phyloP scores from a whole-genome alignment of 2,888 invertebrate genomes.

The Lobophora halterata region DNA sequence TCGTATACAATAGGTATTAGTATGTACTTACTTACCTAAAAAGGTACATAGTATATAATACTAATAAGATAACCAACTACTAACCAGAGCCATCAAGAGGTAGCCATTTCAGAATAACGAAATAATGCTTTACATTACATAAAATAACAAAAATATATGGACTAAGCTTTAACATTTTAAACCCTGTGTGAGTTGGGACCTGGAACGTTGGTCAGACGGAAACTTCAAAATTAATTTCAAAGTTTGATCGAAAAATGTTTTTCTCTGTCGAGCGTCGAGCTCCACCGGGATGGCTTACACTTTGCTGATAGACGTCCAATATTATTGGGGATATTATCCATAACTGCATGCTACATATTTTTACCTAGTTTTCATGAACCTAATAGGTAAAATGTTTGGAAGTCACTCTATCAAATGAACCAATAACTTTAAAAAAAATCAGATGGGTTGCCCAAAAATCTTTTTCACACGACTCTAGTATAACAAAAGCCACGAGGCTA shows the following conservation, averaged over 20 bases:
- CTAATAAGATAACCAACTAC: too few relatives aligned
- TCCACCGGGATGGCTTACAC: slow-evolving; percentile 25
- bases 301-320: slow-evolving; percentile 13
- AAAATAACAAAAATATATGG: too few relatives aligned
- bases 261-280: slow-evolving; percentile 42
- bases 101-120: too few relatives aligned
- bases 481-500: slow-evolving; percentile 2
- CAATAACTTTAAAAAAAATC: slow-evolving; percentile 8
- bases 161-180: slow-evolving; percentile 56
- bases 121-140: too few relatives aligned
- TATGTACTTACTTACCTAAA: too few relatives aligned
- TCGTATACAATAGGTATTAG: too few relatives aligned
- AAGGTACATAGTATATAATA: too few relatives aligned
- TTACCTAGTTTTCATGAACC: too few relatives aligned
- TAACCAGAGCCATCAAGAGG: too few relatives aligned
- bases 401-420: slow-evolving; percentile 8
- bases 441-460: too few relatives aligned
- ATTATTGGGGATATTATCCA: slow-evolving; percentile 17
- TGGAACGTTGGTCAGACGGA: slow-evolving; percentile 53
- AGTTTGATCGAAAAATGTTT: slow-evolving; percentile 73
- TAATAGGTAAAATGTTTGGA: not conserved
- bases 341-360: not conserved
- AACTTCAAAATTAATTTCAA: slow-evolving; percentile 73
- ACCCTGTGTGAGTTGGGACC: slow-evolving; percentile 46
- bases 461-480: slow-evolving; percentile 9